Percentiles rank a stretch among this genome's conserved stretches.
Conservation (phyloP, 2,113 vertebrate genomes). For the Callaeas wilsoni region DNA sequence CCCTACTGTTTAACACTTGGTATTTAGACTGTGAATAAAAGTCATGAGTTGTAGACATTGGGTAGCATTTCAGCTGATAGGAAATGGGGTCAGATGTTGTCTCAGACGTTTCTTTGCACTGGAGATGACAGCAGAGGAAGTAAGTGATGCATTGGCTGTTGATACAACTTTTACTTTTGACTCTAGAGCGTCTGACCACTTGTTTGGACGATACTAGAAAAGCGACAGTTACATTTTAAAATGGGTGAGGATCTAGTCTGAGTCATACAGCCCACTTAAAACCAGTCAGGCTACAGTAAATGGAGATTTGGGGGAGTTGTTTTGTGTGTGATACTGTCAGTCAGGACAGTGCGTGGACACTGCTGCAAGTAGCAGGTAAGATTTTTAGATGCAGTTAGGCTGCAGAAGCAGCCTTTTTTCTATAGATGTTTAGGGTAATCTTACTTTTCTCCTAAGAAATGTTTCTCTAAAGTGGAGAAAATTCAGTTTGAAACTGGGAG, state of each 20-base stretch:
- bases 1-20: background rate
- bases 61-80: background rate
- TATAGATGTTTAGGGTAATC: background rate
- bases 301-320: background rate
- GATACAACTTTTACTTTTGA: background rate
- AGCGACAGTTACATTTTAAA: background rate
- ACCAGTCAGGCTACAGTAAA: background rate
- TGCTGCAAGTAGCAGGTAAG: background rate
- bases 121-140: background rate
- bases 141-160: background rate
- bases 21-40: background rate
- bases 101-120: background rate
- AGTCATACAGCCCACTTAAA: background rate
- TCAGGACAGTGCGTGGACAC: background rate
- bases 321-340: fast-evolving
- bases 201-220: background rate
- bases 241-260: background rate
- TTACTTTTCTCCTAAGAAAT: background rate
- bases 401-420: background rate
- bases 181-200: background rate
- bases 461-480: background rate
- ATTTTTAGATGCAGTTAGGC: background rate
- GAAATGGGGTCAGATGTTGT: background rate
- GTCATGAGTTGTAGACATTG: background rate
- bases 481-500: background rate